Base-by-base conservation (phyloP, 2,888 invertebrate species). In the Dorcus parallelipipedus region DNA sequence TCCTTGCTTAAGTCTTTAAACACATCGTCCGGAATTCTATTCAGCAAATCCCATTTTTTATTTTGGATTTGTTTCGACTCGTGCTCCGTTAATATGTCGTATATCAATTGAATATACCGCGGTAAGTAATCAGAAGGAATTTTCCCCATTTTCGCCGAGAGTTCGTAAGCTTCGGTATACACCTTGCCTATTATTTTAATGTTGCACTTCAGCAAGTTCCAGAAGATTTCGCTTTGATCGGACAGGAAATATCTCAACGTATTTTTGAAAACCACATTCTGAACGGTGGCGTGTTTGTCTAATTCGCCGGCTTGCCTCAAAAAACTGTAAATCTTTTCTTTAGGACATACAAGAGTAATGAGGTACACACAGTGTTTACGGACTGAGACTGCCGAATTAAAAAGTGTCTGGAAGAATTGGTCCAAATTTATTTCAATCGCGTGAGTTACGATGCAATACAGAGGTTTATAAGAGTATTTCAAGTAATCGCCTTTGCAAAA, bases 401-500 rank as follows among this genome's bases (percentile, higher is more conserved):
- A 38, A 43, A 64, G 54, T 9, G 14, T 33, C 8, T 47, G 3
- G 5, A 60, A 40, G 20, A 49, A 38, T 2, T 10, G 1, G 1
- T 10, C 2, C 9, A 58, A 17, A 33, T 54, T 14, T 8, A 42
- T 23, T 50, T 64, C 64, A 2, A 52, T 41, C 4, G 56, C 14
- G 49, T 56, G 52, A 1, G 38, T 10, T 9, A 23, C 40, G 9
- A 52, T n/a, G 0, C 52, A 48, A 38, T 56, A 53, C 8, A 60
- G 41, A 0, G 60, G 51, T 10, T 9, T 41, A 54, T 45, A 17
- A 14, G 49, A 39, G 8, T 50, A 43, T 49, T 54, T 56, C 5
- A 61, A 53, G 17, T 54, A 60, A 23, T 60, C 56, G 9, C 56
- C 55, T 51, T 45, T 49, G 7, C 56, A 59, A 52, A 58, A 62